Evolutionary conservation across 1,140 invertebrate genomes (phyloP), one percentile per base, ranked within the genome.

Genomic region (Diabrotica undecimpunctata): DNA sequence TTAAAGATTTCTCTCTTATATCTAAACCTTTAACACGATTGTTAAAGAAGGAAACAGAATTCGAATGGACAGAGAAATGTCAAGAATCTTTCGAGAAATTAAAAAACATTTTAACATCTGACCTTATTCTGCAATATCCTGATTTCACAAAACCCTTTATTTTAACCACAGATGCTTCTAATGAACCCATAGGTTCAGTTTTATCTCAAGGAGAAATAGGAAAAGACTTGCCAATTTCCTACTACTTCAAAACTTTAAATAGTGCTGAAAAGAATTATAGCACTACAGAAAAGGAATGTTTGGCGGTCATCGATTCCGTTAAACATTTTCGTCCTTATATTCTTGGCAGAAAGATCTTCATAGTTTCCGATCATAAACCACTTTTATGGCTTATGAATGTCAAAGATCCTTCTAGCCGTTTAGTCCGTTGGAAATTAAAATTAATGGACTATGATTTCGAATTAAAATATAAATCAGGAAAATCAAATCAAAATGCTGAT

Each of bases 281-380:
- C 7, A 76, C 70, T 9, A 80, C 75, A 39, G 77, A 82, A 74
- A 79, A 80, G 66, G 82, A 86, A 79, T 71, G 81, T 51, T 66
- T 86, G 25, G 82, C 81, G 3, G 77, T 86, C 8, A 73, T 86
- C 0, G 82, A 77, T 76, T 77, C 76, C 0, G 68, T 78, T 3
- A 73, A 81, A 67, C 65, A 79, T 52, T 82, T 81, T 64, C 51
- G 74, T 54, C 70, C 74, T 11, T 83, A 80, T 66, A 62, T 84
- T 2, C 76, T 74, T 61, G 77, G 77, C 12, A 75, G 56, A 35
- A 66, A 82, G 80, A 0, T 25, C 25, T 25, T 25, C 25, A 25
- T 25, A 72, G 25, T 25, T 25, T 25, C 71, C 4, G 69, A 72
- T 54, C 68, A 70, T 54, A 54, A 63, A 62, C 69, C 68, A 13